Evolutionary conservation across 2,888 invertebrate genomes (phyloP), one percentile per base, ranked within the genome.

Genomic region (Oscheius sp.): DNA sequence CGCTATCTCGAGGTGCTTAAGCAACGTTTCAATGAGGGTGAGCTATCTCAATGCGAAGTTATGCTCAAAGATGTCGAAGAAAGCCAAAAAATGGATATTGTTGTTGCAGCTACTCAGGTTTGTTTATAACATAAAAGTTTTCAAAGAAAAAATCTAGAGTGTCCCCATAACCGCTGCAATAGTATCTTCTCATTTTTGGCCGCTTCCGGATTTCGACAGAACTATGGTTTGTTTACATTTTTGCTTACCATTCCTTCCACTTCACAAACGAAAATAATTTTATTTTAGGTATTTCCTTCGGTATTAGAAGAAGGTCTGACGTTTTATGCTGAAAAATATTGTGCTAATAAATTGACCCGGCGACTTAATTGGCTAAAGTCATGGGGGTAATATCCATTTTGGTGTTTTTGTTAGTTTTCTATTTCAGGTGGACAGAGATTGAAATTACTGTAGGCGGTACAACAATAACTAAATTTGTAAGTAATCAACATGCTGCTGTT

Each of bases 161-260:
- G 92, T 94, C 78, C 92, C 92, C 27, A 92, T 93, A 35, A 93
- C 93, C 81, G 93, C 95, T 0, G 92, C 97, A 90, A 95, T 98
- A 82, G 91, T 99, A n/a, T 98, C 97, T 0, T 95, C 95, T 1
- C 96, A 98, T 89, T 99, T 97, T 91, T 99, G 98, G 98, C 98
- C 98, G 0, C 78, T 81, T 18, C 29, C 81, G 7, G 77, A 80
- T 16, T n/a, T 41, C 18, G 84, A 81, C 12, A 58, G 69, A 41
- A 69, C 66, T 16, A 56, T 68, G 69, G 80, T 81, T 27, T 69
- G 46, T 35, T 18, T 21, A 16, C 35, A 52, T 0, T 5, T 12
- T 35, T 18, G 6, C 41, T 41, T 52, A 61, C n/a, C 29, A 46
- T 12, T n/a, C n/a, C n/a, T n/a, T n/a, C n/a, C n/a, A n/a, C n/a